Base-by-base conservation (phyloP, 2,113 vertebrate genomes). In the Australoheros scitulus region DNA sequence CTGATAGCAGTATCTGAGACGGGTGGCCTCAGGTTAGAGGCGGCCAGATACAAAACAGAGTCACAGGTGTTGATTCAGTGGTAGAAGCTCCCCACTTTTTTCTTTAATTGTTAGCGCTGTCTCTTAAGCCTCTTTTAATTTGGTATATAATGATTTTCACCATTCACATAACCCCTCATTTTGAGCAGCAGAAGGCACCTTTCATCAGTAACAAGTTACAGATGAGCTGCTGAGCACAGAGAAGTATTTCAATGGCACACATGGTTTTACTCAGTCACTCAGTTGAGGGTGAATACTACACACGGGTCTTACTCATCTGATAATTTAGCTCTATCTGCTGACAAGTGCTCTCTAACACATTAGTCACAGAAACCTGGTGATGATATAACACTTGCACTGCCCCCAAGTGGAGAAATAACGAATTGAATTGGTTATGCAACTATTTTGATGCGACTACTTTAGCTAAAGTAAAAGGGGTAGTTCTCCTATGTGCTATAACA, bases 1-100 rank as follows among this genome's bases (percentile, higher is more conserved):
- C 79, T 86, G 90, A 88, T 82, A 81, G 83, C 58, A 15, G 18
- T 55, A 76, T 50, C 57, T 81, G 75, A 80, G 13, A 32, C 82
- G n/a, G 75, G 87, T 64, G 50, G 68, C 57, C n/a, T 86, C 65
- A 68, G 34, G 5, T 80, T 34, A 81, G 38, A 38, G 4, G 47
- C 38, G 29, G 13, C 50, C 61, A 41, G 43, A 74, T 10, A 79
- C 36, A 70, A 61, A 6, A 34, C 47, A 17, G 52, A 9, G 34
- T 77, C 70, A 59, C 24, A 79, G 32, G 61, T 34, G 75, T 76
- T 63, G 5, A 22, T 61, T 65, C 78, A 59, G 14, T 38, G 43
- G 29, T 29, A 1, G 4, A 41, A 15, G 20, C 6, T 22, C 14
- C 3, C 63, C 47, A 29, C 18, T 50, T 4, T 15, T 68, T 24